These are phyloP conservation scores for Nebria ingens DNA, from an alignment of 1,140 invertebrate species.

Conservation along the genomic window DNA sequence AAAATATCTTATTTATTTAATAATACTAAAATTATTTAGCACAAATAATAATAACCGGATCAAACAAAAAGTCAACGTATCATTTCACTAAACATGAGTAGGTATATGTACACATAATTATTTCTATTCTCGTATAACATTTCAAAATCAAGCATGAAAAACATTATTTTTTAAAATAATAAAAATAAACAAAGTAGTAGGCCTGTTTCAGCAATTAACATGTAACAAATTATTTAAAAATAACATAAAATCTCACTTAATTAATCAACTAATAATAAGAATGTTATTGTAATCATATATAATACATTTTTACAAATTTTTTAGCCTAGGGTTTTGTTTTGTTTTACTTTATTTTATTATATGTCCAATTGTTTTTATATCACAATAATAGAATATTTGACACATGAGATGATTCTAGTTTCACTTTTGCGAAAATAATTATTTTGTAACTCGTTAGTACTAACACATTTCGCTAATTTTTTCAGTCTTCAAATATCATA, in stretches of 20 bases:
- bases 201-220: background rate
- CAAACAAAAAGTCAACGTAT: background rate
- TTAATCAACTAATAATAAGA: no score
- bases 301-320: no score
- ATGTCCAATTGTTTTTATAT: no score
- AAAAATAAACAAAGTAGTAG: background rate
- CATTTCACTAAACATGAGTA: background rate
- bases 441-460: background rate
- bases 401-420: background rate
- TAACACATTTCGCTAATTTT: background rate
- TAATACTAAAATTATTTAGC: background rate
- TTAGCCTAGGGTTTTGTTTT: no score
- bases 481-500: background rate
- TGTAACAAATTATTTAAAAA: background rate
- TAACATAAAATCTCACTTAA: background rate
- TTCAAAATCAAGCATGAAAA: background rate
- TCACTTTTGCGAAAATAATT: slow-evolving; percentile 1
- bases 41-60: background rate
- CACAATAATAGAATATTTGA: background rate
- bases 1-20: background rate
- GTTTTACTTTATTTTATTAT: no score
- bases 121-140: background rate
- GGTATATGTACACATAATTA: no score
- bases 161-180: no score
- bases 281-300: no score